phyloP scores from a whole-genome alignment of 1,140 invertebrate species.

The Diabrotica undecimpunctata region DNA sequence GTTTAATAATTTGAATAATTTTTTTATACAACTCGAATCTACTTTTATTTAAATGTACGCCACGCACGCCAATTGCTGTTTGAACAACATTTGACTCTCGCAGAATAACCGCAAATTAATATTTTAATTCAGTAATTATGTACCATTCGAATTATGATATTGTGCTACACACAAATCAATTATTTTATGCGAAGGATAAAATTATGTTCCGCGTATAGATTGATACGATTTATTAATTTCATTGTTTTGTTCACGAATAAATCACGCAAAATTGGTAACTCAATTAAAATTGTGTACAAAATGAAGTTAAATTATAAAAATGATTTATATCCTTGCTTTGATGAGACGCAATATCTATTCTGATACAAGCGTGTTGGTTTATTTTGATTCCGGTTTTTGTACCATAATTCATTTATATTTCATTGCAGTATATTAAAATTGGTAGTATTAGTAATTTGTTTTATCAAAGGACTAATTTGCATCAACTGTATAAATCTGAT shows the following conservation, averaged over 20 bases:
- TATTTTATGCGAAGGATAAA: constrained; percentile 4
- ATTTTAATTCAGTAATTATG: constrained; percentile 10
- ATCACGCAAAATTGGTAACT: neutral
- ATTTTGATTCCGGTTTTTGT: neutral
- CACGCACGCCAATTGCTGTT: constrained; percentile 7
- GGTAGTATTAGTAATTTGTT: too few relatives aligned
- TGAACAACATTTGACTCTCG: constrained; percentile 9
- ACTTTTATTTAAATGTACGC: neutral
- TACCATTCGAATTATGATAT: constrained; percentile 8
- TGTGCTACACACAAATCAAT: constrained; percentile 3
- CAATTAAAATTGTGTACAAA: neutral
- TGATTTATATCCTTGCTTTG: constrained; percentile 2
- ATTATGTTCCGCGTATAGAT: neutral
- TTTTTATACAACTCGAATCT: too few relatives aligned
- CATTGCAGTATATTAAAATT: too few relatives aligned
- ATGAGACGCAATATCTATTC: neutral
- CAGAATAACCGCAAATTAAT: constrained; percentile 7
- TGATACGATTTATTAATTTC: constrained; percentile 11
- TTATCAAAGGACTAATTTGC: too few relatives aligned
- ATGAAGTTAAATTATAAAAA: constrained; percentile 4
- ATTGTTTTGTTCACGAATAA: constrained; percentile 9
- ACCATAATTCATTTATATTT: neutral
- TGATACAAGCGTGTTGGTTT: neutral
- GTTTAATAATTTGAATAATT: too few relatives aligned
- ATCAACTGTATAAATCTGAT: too few relatives aligned